Evolutionary conservation across 2,797 vertebrate species (phyloP).

Genomic region (Percopsis omiscomaycus): DNA sequence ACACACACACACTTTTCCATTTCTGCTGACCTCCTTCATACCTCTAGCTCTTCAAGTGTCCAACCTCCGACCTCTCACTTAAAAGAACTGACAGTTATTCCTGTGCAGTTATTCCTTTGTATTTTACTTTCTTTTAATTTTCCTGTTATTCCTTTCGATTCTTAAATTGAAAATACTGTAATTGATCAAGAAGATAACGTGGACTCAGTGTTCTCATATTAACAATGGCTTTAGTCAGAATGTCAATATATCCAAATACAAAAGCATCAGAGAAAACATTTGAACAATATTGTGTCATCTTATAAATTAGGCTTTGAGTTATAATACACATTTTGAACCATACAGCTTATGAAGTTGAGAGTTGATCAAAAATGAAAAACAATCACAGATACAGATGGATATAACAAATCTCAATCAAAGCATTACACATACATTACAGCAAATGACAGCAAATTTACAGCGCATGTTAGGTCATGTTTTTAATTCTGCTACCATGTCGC

Average conservation of each 20-base stretch:
- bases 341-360: conserved; percentile 26
- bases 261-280: conserved; percentile 61
- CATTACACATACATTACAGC: conserved; percentile 62
- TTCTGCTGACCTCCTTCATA: background rate
- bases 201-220: conserved; percentile 25
- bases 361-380: conserved; percentile 20
- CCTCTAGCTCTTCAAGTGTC: background rate
- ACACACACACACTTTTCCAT: background rate
- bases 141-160: too few species aligned
- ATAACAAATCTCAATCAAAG: conserved; percentile 34
- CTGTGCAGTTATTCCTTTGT: too few species aligned
- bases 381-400: conserved; percentile 38
- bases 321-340: conserved; percentile 57
- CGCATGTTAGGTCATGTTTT: conserved; percentile 25
- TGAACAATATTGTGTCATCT: conserved; percentile 57
- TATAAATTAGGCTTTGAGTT: conserved; percentile 68
- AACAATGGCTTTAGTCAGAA: conserved; percentile 62
- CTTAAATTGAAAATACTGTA: background rate
- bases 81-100: background rate
- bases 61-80: background rate
- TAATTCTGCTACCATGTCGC: conserved; percentile 13
- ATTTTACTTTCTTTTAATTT: too few species aligned
- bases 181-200: conserved; percentile 18
- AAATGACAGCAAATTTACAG: conserved; percentile 42
- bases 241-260: conserved; percentile 64